Evolutionary conservation across 1,140 invertebrate genomes (phyloP), one percentile per base, ranked within the genome.

Genomic region (Dinoponera quadriceps): DNA sequence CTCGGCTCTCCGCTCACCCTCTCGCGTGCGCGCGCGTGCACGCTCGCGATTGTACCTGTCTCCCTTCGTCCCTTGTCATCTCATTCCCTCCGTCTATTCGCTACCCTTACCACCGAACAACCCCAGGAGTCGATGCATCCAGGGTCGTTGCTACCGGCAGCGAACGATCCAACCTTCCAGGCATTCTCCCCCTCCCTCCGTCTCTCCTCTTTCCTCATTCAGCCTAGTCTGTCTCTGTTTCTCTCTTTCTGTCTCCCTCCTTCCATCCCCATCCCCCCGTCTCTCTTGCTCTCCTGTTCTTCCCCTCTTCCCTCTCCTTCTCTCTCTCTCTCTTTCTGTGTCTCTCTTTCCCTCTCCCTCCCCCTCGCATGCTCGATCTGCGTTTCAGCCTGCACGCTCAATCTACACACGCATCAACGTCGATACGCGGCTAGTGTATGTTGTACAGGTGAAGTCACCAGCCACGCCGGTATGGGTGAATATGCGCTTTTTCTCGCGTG

Each of bases 51-150:
- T 69, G 83, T 54, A 59, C 62, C 72, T 69, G 78, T 83, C 83
- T 88, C 82, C 81, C 88, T 81, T 80, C 27, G 51, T 63, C 49
- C 22, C 29, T 59, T 69, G 68, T 54, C 57, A 38, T 88, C 72
- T 84, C 86, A 83, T 87, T 57, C 85, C 85, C 90, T 89, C 87
- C 66, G 87, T 81, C 71, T 73, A 74, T 80, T 71, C 78, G 71
- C 88, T 84, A 91, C 92, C 92, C 92, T 92, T 91, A 85, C 91
- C 91, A 86, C 88, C 90, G 90, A 89, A 91, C 91, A 93, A 93
- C 93, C 93, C 93, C 93, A 94, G 92, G 92, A 94, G 93, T 94
- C 93, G 93, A 94, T 94, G 93, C 93, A 94, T 94, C 93, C 93
- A 93, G 93, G 93, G 93, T 94, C 93, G 93, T 94, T 94, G 93